Evolutionary conservation across 2,797 vertebrate genomes (phyloP), one percentile per base, ranked within the genome.

Genomic region (Leuciscus waleckii): DNA sequence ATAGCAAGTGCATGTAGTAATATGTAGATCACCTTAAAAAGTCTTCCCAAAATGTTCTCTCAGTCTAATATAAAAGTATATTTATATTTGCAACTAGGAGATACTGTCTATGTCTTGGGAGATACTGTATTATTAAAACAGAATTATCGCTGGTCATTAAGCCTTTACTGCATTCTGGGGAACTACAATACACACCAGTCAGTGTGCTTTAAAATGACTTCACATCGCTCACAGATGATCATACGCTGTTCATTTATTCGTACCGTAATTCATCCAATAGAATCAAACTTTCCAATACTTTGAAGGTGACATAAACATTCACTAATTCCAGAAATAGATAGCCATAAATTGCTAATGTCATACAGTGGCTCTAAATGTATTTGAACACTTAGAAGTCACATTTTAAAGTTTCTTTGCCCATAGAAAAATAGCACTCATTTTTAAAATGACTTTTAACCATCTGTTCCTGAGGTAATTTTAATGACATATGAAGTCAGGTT

Each of bases 81-180:
- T 65, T 39, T 54, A 49, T 68, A 41, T 83, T 54, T 73, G 58
- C 70, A 61, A 26, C 23, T 65, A 19, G 46, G 46, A 46, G 14
- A 46, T 46, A 46, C 13, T 16, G 13, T 46, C 46, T 13, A 14
- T 9, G 41, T 54, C 71, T 46, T 65, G 46, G 23, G 49, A 85
- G 74, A 79, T 51, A 86, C 51, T 85, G 82, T 79, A 83, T 83
- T 83, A 87, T 87, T 88, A 84, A 81, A 78, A 58, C 75, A 86
- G 85, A 85, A 73, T 88, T 88, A 88, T 63, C 1, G 49, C 79
- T 71, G 13, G 61, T 82, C 76, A 78, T 85, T 76, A 67, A 68
- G 69, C 35, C 41, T 75, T 65, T 78, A 88, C 39, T 80, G 61
- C 69, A 71, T 81, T 81, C 80, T 81, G 26, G 81, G 69, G 37